Conservation (phyloP, 2,888 invertebrate genomes). For the Chydorus sphaericus region DNA sequence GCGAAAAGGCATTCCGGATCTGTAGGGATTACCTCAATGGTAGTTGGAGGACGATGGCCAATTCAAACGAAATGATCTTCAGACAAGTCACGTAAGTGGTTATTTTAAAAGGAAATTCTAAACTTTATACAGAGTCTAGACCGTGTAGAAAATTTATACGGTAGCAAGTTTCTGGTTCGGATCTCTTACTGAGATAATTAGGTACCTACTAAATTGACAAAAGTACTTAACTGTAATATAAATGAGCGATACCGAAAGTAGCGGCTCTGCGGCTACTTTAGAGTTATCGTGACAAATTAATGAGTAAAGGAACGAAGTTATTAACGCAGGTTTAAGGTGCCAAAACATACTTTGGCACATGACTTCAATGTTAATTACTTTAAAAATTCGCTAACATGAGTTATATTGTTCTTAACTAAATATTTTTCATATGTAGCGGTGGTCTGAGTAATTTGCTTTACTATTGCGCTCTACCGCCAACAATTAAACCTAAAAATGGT, state of each 20-base stretch:
- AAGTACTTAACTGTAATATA: too few species aligned
- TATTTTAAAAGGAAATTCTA: neutral
- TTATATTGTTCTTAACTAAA: neutral
- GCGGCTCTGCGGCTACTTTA: too few species aligned
- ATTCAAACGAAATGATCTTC: slow-evolving; percentile 57
- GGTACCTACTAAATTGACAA: too few species aligned
- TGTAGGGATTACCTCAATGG: slow-evolving; percentile 81
- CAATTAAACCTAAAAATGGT: slow-evolving; percentile 34
- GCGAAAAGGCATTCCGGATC: slow-evolving; percentile 65
- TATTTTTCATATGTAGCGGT: slow-evolving; percentile 47
- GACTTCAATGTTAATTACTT: neutral
- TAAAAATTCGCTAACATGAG: neutral
- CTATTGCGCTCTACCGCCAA: slow-evolving; percentile 67
- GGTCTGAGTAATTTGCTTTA: slow-evolving; percentile 93
- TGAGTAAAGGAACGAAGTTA: too few species aligned
- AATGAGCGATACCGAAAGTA: too few species aligned
- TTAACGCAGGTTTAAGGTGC: too few species aligned
- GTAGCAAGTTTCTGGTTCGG: too few species aligned
- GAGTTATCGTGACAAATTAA: too few species aligned
- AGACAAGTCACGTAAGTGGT: slow-evolving; percentile 64
- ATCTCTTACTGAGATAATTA: too few species aligned
- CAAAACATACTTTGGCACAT: too few species aligned
- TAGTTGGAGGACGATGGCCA: slow-evolving; percentile 74
- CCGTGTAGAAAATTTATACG: too few species aligned
- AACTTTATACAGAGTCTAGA: neutral